A percentile compares a stretch with the other conserved stretches of the same genome.
Evolutionary conservation across 2,113 vertebrate genomes (phyloP).

Genomic region (Eubucco bourcierii): DNA sequence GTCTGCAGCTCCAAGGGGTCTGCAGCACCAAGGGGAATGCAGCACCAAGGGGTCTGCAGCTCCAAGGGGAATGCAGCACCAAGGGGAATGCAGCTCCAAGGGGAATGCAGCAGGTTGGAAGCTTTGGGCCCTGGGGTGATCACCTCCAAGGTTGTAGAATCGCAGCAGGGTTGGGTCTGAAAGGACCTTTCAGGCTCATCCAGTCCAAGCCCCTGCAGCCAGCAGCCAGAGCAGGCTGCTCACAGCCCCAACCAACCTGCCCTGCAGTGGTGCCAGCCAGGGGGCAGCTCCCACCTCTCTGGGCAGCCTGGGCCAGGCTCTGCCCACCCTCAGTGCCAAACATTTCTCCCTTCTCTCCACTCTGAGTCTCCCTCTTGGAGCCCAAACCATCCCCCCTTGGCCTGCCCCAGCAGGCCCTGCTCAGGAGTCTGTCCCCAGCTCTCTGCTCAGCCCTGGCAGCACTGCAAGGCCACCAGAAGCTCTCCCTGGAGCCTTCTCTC

Average conservation of each 20-base stretch:
- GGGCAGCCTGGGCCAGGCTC: neutral
- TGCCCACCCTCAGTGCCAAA: neutral
- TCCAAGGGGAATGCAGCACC: too few relatives aligned
- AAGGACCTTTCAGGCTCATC: neutral
- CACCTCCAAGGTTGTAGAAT: neutral
- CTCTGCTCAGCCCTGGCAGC: neutral
- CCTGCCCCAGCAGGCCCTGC: neutral
- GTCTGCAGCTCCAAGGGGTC: too few relatives aligned
- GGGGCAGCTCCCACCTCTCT: neutral
- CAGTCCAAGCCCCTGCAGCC: neutral
- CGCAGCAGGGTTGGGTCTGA: neutral
- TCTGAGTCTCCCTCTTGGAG: neutral
- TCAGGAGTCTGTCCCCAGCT: neutral
- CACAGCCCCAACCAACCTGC: neutral
- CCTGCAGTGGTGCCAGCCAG: neutral
- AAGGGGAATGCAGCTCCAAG: too few relatives aligned
- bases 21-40: too few relatives aligned
- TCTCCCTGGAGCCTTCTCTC: neutral
- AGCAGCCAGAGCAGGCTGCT: neutral
- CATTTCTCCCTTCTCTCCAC: neutral
- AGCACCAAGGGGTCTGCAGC: too few relatives aligned
- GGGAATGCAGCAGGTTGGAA: fast-evolving
- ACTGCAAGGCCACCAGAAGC: neutral
- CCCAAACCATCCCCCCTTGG: neutral
- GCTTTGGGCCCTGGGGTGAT: too few relatives aligned